Evolutionary conservation across 2,113 vertebrate genomes (phyloP), one percentile per base, ranked within the genome.

Genomic region (Genyomyrus donnyi): DNA sequence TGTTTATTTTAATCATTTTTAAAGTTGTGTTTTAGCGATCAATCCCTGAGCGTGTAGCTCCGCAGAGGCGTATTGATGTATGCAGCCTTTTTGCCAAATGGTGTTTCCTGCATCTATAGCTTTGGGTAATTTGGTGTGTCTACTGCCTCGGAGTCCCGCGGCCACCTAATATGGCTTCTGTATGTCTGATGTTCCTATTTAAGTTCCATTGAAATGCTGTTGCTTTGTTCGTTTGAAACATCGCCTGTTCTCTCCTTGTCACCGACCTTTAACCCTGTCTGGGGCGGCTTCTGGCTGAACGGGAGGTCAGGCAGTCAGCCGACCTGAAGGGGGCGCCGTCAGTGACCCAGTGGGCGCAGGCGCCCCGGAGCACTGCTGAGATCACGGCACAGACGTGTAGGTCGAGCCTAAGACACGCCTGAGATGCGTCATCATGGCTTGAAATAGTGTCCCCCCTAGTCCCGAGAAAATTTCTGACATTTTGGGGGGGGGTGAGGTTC

Each of bases 141-240:
- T 91, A 95, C 93, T 95, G 95, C 91, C 92, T 94, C 93, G 94
- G 93, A 93, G 66, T 42, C 48, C 6, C 0, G 93, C 94, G 93
- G 93, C 92, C 58, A 93, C 93, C 93, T 94, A 45, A 50, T n/a
- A 46, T 89, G 93, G 93, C 94, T 92, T 95, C 94, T 93, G 48
- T 94, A 91, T 87, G 96, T 95, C 96, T 96, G 96, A 96, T 91
- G 96, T 96, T 97, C 91, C 96, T 97, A 97, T 97, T 97, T 97
- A 96, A 96, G 91, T 92, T 93, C 96, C 11, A 3, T 88, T 85
- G 17, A 53, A 77, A 52, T 80, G 19, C 19, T 27, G 74, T 96
- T 35, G 45, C n/a, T 95, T 94, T 94, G 94, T 93, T 93, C 31
- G 93, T 95, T 94, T 94, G 94, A 95, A 21, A 39, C 56, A 13